Conservation (phyloP, 2,888 invertebrate species). For the Tetranychus piercei region DNA sequence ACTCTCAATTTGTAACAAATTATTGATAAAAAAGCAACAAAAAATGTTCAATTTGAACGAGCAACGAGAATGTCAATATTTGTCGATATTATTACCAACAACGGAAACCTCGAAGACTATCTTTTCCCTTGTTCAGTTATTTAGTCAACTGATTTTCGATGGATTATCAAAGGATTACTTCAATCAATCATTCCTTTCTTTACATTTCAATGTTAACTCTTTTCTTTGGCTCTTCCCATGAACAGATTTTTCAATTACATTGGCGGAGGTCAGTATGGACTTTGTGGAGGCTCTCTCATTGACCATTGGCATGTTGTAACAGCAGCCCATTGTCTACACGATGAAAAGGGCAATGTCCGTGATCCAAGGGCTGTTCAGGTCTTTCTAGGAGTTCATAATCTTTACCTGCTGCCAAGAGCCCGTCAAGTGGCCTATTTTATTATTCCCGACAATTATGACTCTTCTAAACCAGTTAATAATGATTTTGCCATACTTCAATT, state of each 20-base stretch:
- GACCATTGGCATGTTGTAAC: constrained; percentile 10
- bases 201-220: not conserved
- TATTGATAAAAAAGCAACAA: too few relatives aligned
- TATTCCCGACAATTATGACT: constrained; percentile 4
- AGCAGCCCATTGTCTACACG: constrained; percentile 9
- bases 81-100: not conserved
- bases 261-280: constrained; percentile 7
- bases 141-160: too few relatives aligned
- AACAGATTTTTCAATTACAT: constrained; percentile 10
- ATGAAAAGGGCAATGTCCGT: not conserved
- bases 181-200: too few relatives aligned
- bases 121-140: too few relatives aligned
- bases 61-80: not conserved
- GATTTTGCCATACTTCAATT: constrained; percentile 12
- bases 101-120: not conserved
- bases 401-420: constrained; percentile 4
- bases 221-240: not conserved
- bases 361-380: constrained; percentile 4
- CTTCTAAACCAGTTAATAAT: constrained; percentile 8
- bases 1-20: too few relatives aligned
- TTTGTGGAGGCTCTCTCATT: constrained; percentile 9
- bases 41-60: too few relatives aligned
- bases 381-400: constrained; percentile 1
- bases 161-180: too few relatives aligned
- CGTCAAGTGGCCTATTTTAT: constrained; percentile 10